phyloP scores from a whole-genome alignment of 2,888 invertebrate species.

The Dicranocentrus wangi region DNA sequence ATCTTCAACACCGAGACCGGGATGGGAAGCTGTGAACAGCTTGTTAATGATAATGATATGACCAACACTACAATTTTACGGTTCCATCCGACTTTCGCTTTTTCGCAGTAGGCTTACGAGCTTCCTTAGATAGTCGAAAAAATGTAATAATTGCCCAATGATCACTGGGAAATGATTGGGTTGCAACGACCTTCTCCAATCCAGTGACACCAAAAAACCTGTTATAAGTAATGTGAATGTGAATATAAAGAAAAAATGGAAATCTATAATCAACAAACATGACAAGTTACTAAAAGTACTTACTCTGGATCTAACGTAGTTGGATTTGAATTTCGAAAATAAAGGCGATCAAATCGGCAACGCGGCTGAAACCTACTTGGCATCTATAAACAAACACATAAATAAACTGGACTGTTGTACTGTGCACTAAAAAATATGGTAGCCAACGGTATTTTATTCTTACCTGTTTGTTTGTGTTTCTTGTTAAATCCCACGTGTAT shows the following conservation, averaged over 20 bases:
- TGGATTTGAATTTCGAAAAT: constrained; percentile 74
- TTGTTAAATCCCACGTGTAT: constrained; percentile 79
- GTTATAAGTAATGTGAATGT: too few species aligned
- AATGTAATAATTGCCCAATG: constrained; percentile 77
- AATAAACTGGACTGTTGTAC: not conserved
- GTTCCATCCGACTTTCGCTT: too few species aligned
- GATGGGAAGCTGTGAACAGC: too few species aligned
- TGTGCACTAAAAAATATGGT: not conserved
- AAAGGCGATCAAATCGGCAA: constrained; percentile 78
- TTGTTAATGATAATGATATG: too few species aligned
- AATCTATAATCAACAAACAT: constrained; percentile 12
- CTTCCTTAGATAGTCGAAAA: constrained; percentile 72
- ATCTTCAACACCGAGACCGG: too few species aligned
- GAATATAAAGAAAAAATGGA: too few species aligned
- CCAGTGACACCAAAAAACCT: constrained; percentile 77
- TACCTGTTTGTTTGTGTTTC: constrained; percentile 77
- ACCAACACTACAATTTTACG: too few species aligned
- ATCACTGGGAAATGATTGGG: constrained; percentile 78
- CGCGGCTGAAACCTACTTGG: constrained; percentile 75
- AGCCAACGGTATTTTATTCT: not conserved
- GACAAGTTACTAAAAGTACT: too few species aligned
- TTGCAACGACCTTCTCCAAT: constrained; percentile 76
- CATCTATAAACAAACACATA: constrained; percentile 70
- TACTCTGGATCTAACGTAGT: constrained; percentile 75
- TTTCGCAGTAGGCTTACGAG: constrained; percentile 67